Evolutionary conservation across 2,888 invertebrate species (phyloP).

Genomic region (Rhagonycha lutea): DNA sequence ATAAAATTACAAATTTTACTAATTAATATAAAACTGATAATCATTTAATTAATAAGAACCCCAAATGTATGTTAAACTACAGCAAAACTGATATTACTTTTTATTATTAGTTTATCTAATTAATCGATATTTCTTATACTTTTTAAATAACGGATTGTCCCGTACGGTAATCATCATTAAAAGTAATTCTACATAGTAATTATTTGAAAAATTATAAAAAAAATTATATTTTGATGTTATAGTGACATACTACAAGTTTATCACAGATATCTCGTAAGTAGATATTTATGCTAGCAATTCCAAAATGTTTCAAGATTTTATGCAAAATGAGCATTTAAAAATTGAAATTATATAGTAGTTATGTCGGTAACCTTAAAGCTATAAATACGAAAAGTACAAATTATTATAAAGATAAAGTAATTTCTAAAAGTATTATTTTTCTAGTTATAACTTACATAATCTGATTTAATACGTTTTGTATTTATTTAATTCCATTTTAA

Average conservation of each 20-base stretch:
- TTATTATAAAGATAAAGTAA: neutral
- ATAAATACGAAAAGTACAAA: neutral
- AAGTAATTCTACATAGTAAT: neutral
- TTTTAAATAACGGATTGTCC: neutral
- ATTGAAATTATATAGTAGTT: neutral
- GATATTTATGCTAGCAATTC: neutral
- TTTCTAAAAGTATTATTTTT: neutral
- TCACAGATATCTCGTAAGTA: conserved; percentile 22
- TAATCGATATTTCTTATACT: neutral
- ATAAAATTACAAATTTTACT: neutral
- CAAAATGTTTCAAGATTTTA: neutral
- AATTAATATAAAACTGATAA: neutral
- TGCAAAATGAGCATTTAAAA: neutral
- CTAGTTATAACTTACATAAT: neutral
- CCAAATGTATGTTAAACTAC: neutral
- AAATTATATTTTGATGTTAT: conserved; percentile 7
- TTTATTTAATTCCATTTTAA: conserved; percentile 44
- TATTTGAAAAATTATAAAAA: neutral
- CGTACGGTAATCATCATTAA: neutral
- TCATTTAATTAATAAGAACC: neutral
- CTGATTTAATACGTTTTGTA: neutral
- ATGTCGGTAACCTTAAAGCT: neutral
- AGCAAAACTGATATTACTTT: neutral
- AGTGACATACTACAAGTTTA: conserved; percentile 21
- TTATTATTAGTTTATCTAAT: neutral